phyloP scores from a whole-genome alignment of 2,113 vertebrate genomes.

The Okapia johnstoni region DNA sequence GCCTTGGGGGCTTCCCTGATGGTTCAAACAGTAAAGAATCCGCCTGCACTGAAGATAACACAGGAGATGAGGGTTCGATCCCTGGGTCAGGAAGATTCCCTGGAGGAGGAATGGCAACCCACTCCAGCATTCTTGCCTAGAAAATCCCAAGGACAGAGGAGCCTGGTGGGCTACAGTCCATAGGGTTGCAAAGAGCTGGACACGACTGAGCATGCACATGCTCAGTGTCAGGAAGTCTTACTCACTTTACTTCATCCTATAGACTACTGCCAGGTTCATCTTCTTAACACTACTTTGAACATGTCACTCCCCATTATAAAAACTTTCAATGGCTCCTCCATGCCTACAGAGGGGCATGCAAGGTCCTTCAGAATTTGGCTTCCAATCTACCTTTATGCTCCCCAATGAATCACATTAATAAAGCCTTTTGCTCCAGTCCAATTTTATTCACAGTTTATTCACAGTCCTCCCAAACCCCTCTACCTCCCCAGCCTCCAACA shows the following conservation, averaged over 20 bases:
- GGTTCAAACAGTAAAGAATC: background rate
- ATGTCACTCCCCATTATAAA: conserved; percentile 69
- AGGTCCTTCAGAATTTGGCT: conserved; percentile 54
- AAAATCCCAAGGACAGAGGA: background rate
- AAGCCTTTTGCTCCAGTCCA: conserved; percentile 25
- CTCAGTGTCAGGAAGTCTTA: background rate
- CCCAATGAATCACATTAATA: conserved; percentile 28
- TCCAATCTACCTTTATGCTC: conserved; percentile 16
- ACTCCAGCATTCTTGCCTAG: background rate
- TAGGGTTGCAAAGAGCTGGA: background rate
- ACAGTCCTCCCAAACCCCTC: conserved; percentile 20
- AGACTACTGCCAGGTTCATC: conserved; percentile 51
- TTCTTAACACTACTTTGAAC: conserved; percentile 74
- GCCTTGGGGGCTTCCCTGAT: background rate
- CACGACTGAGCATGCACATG: background rate
- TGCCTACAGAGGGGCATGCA: background rate
- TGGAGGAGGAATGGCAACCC: background rate
- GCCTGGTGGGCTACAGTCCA: background rate
- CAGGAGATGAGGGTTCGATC: background rate
- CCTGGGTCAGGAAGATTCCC: background rate
- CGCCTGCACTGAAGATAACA: background rate
- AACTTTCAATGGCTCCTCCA: conserved; percentile 31
- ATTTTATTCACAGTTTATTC: conserved; percentile 29
- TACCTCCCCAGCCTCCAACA: conserved; percentile 28
- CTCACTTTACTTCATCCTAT: conserved; percentile 7